Base-by-base conservation (phyloP, 2,797 vertebrate genomes). In the Antrozous pallidus region DNA sequence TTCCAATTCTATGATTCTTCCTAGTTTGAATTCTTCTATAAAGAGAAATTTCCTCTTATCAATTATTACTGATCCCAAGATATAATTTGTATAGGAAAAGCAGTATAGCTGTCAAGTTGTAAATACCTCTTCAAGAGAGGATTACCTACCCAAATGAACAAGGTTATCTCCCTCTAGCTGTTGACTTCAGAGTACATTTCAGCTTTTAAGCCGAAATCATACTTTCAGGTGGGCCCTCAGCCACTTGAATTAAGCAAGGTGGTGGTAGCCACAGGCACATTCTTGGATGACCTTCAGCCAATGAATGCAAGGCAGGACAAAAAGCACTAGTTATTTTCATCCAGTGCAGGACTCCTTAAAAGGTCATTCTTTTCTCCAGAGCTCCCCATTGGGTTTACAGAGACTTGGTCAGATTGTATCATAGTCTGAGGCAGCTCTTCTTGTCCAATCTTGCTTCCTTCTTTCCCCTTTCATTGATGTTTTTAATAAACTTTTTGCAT, bases 41-140 rank as follows among this genome's bases (percentile, higher is more conserved):
- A 85, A 51, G 51, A 94, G 8, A 67, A 42, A 81, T 82, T 67
- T 91, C 45, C 47, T 88, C 42, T 58, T 40, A n/a, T 45, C 24
- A 69, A 82, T 67, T 86, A 71, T 61, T 63, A 90, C 22, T 71
- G 51, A 96, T 86, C 18, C 56, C 74, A 83, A 91, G 67, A 79
- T 3, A 80, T 33, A 40, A 2, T 86, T 65, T 75, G 28, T 67
- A 42, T 42, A 82, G 54, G 26, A 88, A 89, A 78, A 69, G 49
- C 33, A 91, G 31, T 38, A 38, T 1, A 95, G 12, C n/a, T 86
- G 51, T 73, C 94, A 67, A 84, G 24, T 86, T 86, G 33, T 45
- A 90, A 56, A 75, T 42, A 47, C 9, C 38, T 56, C 47, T 61
- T 65, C 26, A 58, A 47, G 33, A 94, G 18, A 67, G 11, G 26